Evolutionary conservation across 2,888 invertebrate genomes (phyloP).

Genomic region (Serripes groenlandicus): DNA sequence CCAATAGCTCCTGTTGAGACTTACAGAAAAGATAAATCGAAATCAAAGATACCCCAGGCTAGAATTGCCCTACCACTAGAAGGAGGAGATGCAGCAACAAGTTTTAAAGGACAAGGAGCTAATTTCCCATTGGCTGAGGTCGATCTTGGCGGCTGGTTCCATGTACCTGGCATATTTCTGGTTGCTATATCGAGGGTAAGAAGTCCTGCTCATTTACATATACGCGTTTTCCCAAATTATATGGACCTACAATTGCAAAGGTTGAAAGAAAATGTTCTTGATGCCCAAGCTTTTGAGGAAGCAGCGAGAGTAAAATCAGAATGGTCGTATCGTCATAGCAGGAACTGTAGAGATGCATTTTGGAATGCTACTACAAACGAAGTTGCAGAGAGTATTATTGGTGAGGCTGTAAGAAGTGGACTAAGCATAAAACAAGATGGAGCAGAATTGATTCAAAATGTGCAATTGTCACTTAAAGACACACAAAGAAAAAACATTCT

Average conservation of each 20-base stretch:
- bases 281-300: background rate
- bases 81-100: constrained; percentile 12
- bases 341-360: background rate
- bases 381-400: background rate
- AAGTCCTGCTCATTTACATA: background rate
- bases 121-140: background rate
- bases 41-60: background rate
- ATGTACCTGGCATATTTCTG: constrained; percentile 3
- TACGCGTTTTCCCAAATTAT: background rate
- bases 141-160: background rate
- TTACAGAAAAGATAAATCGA: background rate
- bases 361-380: background rate
- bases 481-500: background rate
- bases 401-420: background rate
- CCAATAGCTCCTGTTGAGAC: background rate
- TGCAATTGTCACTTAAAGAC: background rate
- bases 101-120: background rate
- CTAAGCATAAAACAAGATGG: background rate
- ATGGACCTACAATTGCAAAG: background rate
- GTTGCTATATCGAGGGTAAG: background rate
- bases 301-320: background rate
- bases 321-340: background rate
- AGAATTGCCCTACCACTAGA: background rate
- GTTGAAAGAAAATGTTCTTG: constrained; percentile 6
- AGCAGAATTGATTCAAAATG: background rate